These are phyloP conservation scores for Nyleta sp. DNA, from an alignment of 2,888 invertebrate species.

Conservation along the genomic window DNA sequence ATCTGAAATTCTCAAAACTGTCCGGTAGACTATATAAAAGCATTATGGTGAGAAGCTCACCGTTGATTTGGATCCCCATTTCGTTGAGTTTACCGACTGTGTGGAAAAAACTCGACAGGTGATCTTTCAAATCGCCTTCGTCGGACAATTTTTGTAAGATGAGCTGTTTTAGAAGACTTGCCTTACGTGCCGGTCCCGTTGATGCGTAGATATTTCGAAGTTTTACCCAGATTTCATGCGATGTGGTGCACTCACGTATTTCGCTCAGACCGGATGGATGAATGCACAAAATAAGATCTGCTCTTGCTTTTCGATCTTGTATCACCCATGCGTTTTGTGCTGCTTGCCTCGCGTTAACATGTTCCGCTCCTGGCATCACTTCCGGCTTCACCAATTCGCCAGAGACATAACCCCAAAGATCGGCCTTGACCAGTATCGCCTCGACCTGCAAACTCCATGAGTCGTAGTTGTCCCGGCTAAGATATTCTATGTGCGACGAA, in stretches of 20 bases:
- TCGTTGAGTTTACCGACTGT: background rate
- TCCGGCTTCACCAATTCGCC: too few species aligned
- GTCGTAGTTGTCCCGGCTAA: too few species aligned
- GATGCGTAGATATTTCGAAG: background rate
- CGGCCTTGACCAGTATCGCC: too few species aligned
- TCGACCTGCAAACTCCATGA: too few species aligned
- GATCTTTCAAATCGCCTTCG: background rate
- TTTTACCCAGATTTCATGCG: conserved; percentile 1
- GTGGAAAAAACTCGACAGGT: background rate
- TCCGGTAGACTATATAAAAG: background rate
- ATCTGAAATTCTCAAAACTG: conserved; percentile 2
- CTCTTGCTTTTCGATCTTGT: background rate
- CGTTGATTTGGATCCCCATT: background rate
- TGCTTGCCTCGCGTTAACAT: too few species aligned
- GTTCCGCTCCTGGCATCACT: too few species aligned
- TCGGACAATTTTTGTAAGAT: background rate
- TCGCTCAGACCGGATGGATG: background rate
- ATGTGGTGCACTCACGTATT: background rate
- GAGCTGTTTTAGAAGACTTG: background rate
- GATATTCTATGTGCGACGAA: too few species aligned
- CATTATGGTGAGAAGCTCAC: background rate
- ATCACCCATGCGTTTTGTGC: background rate
- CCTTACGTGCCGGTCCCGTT: background rate
- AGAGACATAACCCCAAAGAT: too few species aligned
- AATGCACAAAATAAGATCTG: background rate